phyloP scores from a whole-genome alignment of 2,888 invertebrate genomes.

The Yponomeuta evonymella region DNA sequence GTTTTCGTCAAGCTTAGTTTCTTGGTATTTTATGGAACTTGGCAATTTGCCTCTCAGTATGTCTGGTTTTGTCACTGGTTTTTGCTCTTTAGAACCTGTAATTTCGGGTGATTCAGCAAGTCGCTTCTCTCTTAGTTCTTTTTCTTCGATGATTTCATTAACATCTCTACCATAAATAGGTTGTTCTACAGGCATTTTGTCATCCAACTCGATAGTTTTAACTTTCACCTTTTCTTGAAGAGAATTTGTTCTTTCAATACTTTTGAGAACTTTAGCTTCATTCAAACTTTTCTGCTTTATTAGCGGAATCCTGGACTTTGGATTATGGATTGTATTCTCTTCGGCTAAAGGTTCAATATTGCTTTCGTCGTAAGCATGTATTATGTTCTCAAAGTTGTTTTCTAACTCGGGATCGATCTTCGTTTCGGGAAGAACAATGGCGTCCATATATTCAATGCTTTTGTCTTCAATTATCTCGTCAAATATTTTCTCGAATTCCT shows the following conservation, averaged over 20 bases:
- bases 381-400: slow-evolving; percentile 53
- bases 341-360: slow-evolving; percentile 32
- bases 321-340: slow-evolving; percentile 20
- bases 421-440: neutral
- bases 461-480: slow-evolving; percentile 43
- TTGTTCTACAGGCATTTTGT: neutral
- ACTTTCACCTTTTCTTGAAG: slow-evolving; percentile 16
- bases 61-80: neutral
- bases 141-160: neutral
- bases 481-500: slow-evolving; percentile 62
- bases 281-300: slow-evolving; percentile 42
- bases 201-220: neutral
- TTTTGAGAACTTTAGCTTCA: slow-evolving; percentile 32
- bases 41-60: neutral
- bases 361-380: slow-evolving; percentile 56
- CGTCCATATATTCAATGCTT: slow-evolving; percentile 10
- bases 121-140: neutral
- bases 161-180: neutral
- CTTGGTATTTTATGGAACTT: neutral
- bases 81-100: neutral
- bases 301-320: slow-evolving; percentile 52
- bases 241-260: slow-evolving; percentile 20
- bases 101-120: neutral
- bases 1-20: neutral
- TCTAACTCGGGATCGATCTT: slow-evolving; percentile 11